Evolutionary conservation across 2,888 invertebrate species (phyloP).

Genomic region (Gymnoscelis rufifasciata): DNA sequence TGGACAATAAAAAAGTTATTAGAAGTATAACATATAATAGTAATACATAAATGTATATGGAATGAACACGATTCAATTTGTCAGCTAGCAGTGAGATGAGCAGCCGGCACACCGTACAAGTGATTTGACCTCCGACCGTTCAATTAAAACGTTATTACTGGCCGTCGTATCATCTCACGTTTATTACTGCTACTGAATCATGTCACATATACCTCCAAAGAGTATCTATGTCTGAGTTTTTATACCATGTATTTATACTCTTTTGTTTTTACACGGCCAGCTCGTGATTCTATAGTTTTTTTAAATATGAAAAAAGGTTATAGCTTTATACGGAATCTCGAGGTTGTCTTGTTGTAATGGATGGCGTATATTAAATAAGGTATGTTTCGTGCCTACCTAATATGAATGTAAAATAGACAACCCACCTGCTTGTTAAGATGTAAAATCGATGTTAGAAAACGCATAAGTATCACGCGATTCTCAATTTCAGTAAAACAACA

Average conservation of each 20-base stretch:
- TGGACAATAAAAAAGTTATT: too few relatives aligned
- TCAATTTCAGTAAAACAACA: background rate
- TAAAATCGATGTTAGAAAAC: conserved; percentile 1
- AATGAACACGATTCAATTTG: conserved; percentile 16
- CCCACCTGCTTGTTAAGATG: background rate
- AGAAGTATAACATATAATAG: too few relatives aligned
- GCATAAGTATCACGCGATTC: conserved; percentile 1
- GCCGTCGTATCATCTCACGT: conserved; percentile 42
- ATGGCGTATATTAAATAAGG: background rate
- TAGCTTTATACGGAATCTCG: background rate
- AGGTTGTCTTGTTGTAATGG: background rate
- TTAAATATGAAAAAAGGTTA: too few relatives aligned
- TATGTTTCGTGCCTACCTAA: background rate
- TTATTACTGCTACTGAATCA: conserved; percentile 25
- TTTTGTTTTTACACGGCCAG: too few relatives aligned
- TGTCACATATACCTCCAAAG: conserved; percentile 4
- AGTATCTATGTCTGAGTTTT: background rate
- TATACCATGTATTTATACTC: too few relatives aligned
- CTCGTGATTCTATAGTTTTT: too few relatives aligned
- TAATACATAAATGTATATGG: too few relatives aligned
- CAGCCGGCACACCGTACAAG: conserved; percentile 50
- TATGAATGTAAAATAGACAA: background rate
- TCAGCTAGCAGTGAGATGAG: conserved; percentile 14
- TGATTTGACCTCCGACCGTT: conserved; percentile 76
- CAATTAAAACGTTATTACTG: conserved; percentile 69